A percentile compares a stretch with the other conserved stretches of the same genome.
Evolutionary conservation across 1,140 invertebrate species (phyloP).

Genomic region (Sycophila sp.): DNA sequence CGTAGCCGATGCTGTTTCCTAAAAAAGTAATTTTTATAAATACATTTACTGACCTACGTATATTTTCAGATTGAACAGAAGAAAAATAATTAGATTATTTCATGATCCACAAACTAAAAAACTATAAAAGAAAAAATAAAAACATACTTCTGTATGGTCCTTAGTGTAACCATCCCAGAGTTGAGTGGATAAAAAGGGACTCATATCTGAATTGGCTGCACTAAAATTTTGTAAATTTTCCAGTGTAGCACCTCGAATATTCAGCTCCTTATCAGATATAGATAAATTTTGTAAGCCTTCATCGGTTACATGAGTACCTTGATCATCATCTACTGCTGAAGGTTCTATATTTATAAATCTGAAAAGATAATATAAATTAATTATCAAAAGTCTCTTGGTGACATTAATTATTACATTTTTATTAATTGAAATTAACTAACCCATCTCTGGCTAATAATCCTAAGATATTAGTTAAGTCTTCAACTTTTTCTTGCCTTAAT

Average conservation of each 20-base stretch:
- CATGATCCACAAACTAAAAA: too few species aligned
- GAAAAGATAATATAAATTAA: too few species aligned
- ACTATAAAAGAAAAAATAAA: too few species aligned
- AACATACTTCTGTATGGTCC: constrained; percentile 7
- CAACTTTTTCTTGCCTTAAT: constrained; percentile 74
- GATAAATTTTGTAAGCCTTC: constrained; percentile 58
- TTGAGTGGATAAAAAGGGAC: constrained; percentile 54
- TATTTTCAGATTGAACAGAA: too few species aligned
- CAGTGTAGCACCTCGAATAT: constrained; percentile 43
- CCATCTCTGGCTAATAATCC: constrained; percentile 76
- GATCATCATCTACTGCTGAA: constrained; percentile 69
- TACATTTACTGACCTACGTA: background rate
- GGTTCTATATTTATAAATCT: constrained; percentile 79
- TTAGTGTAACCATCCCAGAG: constrained; percentile 49
- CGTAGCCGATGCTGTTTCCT: constrained; percentile 17
- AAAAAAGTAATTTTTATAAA: background rate
- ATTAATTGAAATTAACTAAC: constrained; percentile 58
- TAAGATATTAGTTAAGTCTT: constrained; percentile 73
- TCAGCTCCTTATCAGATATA: constrained; percentile 46
- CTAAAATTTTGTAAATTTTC: constrained; percentile 52
- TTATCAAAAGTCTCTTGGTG: too few species aligned
- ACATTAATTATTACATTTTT: background rate
- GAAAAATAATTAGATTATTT: background rate
- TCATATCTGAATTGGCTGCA: constrained; percentile 53
- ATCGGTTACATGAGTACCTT: constrained; percentile 54